A percentile compares a stretch with the other conserved stretches of the same genome.
These are phyloP conservation scores for Ips typographus DNA, from an alignment of 1,140 invertebrate species.

Conservation along the genomic window DNA sequence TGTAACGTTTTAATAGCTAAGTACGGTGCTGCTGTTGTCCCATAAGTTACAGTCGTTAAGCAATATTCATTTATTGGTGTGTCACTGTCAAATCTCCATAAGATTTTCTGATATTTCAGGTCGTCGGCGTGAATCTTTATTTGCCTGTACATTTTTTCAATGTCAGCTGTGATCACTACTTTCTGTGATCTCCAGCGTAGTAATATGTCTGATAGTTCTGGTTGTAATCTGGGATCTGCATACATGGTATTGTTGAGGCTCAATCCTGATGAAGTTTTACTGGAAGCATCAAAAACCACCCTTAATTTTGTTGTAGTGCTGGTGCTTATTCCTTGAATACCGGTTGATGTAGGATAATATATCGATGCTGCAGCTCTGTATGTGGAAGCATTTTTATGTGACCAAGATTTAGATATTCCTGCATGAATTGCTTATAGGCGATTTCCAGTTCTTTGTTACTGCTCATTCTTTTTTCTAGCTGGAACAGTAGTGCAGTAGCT, in stretches of 20 bases:
- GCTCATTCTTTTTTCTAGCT: not conserved
- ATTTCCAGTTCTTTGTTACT: not conserved
- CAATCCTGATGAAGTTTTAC: no score
- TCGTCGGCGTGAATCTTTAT: not conserved
- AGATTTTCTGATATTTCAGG: not conserved
- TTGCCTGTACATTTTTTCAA: not conserved
- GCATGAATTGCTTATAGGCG: not conserved
- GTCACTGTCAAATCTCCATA: not conserved
- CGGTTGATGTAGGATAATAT: no score
- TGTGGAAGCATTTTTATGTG: not conserved
- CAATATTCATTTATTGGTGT: constrained; percentile 27
- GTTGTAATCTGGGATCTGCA: no score
- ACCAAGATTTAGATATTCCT: not conserved
- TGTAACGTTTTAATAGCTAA: constrained; percentile 36
- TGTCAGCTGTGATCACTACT: no score
- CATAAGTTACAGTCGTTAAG: constrained; percentile 48
- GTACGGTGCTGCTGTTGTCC: constrained; percentile 44
- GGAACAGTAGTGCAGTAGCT: not conserved
- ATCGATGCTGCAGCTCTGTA: no score
- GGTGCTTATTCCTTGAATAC: no score
- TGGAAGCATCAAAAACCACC: no score
- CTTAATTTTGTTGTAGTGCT: no score
- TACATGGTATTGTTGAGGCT: no score
- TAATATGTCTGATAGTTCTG: no score
- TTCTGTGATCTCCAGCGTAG: no score